Base-by-base conservation (phyloP, 2,888 invertebrate species). In the Hirtodrosophila duncani region DNA sequence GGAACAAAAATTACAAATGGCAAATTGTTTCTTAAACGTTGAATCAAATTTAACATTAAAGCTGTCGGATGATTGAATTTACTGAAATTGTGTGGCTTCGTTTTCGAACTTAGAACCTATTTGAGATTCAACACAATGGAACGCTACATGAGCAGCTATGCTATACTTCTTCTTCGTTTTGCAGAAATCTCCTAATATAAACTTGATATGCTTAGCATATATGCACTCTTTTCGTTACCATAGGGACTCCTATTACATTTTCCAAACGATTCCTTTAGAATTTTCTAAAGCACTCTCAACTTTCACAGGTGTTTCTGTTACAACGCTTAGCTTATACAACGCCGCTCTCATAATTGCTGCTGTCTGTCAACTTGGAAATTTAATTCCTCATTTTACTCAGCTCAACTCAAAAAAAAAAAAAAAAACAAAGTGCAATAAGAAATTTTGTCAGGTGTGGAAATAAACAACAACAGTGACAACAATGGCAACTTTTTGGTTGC, bases 401-500 rank as follows among this genome's bases (percentile, higher is more conserved):
- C 16, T n/a, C 20, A 45, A 45, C 36, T 30, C 37, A 23, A 49
- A 49, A 37, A 33, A 16, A 23, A 26, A 51, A 36, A 29, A 31
- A 16, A 44, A 49, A 36, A 43, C 39, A 51, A 43, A 53, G 29
- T 36, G 49, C 49, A 18, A 17, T 20, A 48, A 37, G 42, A 55
- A 67, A 62, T 56, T 46, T 44, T 55, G 39, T 59, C 53, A 52
- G 41, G 48, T 62, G 49, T 48, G 45, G 41, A 50, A 43, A 49
- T 38, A 49, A 29, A 6, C 2, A 7, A 3, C 7, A 3, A 42
- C 27, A 37, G 26, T 27, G 14, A 17, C 5, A 33, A 45, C 3
- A 34, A 27, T 16, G 36, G 27, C 23, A 27, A 51, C 27, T 36
- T 70, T 71, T 68, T 55, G 72, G 51, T 53, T 68, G 72, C 44